A percentile compares a stretch with the other conserved stretches of the same genome.
Conservation (phyloP, 2,797 vertebrate species). For the Simalia tracyae region DNA sequence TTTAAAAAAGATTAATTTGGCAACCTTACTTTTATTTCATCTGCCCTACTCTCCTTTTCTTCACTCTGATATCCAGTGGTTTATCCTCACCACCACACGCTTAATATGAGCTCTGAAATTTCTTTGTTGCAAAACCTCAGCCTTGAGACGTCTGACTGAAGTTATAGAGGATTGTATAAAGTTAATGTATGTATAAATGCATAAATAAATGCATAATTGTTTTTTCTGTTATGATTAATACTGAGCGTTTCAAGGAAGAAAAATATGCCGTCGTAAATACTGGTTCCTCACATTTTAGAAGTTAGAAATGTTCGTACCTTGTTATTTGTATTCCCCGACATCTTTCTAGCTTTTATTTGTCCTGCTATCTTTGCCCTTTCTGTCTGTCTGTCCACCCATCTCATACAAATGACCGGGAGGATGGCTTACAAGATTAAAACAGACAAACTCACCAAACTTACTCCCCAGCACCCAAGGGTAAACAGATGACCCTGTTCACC, state of each 20-base stretch:
- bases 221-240: too few relatives aligned
- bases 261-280: too few relatives aligned
- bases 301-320: not conserved
- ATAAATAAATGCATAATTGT: too few relatives aligned
- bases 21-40: not conserved
- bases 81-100: too few relatives aligned
- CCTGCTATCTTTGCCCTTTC: not conserved
- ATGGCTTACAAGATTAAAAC: not conserved
- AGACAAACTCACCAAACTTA: not conserved
- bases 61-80: not conserved
- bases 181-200: not conserved
- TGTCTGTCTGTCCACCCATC: not conserved
- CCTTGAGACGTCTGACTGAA: not conserved
- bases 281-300: not conserved
- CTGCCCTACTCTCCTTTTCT: not conserved
- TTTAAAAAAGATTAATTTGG: not conserved
- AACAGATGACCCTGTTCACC: too few relatives aligned
- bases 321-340: not conserved
- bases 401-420: not conserved
- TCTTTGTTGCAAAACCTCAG: not conserved
- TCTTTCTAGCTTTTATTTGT: not conserved
- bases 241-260: not conserved
- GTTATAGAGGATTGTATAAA: not conserved
- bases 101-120: not conserved
- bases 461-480: not conserved